Conservation (phyloP, 1,140 invertebrate species). For the Lanistes nyassanus region DNA sequence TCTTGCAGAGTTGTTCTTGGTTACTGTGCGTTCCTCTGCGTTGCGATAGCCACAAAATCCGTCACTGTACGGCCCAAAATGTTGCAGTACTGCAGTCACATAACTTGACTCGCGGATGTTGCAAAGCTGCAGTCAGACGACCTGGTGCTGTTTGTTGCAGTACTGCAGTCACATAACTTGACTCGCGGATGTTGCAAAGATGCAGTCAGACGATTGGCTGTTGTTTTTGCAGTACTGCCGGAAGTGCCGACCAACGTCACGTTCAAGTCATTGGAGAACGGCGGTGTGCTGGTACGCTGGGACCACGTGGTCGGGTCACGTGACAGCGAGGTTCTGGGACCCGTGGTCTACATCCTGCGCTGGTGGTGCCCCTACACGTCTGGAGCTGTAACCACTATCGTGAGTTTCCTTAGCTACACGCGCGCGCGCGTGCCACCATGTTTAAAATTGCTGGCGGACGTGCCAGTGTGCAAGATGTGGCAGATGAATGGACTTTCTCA, state of each 20-base stretch:
- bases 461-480: too few species aligned
- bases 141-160: not conserved
- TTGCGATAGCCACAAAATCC: too few species aligned
- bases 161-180: not conserved
- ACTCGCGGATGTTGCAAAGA: too few species aligned
- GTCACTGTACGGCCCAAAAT: too few species aligned
- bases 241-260: conserved; percentile 12
- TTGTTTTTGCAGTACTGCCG: conserved; percentile 13
- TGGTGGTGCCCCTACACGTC: conserved; percentile 33
- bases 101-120: not conserved
- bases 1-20: too few species aligned
- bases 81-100: not conserved
- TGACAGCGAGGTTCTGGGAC: not conserved
- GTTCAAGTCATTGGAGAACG: conserved; percentile 5
- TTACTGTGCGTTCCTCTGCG: too few species aligned
- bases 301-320: not conserved
- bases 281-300: conserved; percentile 20
- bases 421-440: not conserved
- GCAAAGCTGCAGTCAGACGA: not conserved
- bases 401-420: not conserved
- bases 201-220: not conserved
- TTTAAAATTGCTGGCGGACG: too few species aligned
- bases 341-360: conserved; percentile 30
- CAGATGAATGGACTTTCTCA: too few species aligned
- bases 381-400: conserved; percentile 9